These are phyloP conservation scores for Porites lutea DNA, from an alignment of 64 coral and sea anemone species.

Conservation along the genomic window DNA sequence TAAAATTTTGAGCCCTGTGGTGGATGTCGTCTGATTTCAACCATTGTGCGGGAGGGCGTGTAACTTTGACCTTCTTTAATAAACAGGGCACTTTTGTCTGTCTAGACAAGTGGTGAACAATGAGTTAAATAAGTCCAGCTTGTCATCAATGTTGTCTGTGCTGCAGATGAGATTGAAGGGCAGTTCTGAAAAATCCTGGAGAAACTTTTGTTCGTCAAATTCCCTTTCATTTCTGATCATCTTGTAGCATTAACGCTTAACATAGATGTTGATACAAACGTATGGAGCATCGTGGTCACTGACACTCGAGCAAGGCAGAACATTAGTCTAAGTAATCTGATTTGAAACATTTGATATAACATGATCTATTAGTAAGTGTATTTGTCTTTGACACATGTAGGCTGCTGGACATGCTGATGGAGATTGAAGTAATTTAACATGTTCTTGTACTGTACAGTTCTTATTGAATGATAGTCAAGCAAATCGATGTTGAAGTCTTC, in stretches of 20 bases:
- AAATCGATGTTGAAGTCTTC: conserved; percentile 37
- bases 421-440: conserved; percentile 39
- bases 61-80: no score
- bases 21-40: no score
- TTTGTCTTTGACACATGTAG: conserved; percentile 23
- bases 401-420: conserved; percentile 5
- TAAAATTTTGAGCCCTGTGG: no score
- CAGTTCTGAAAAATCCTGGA: conserved; percentile 35
- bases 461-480: conserved; percentile 4
- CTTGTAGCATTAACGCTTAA: conserved; percentile 46
- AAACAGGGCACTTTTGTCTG: background rate
- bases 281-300: conserved; percentile 54
- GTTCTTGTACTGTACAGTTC: conserved; percentile 1
- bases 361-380: conserved; percentile 23
- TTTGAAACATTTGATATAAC: conserved; percentile 43
- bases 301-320: conserved; percentile 31
- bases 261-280: conserved; percentile 28
- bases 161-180: conserved; percentile 34
- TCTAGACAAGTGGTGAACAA: conserved; percentile 31
- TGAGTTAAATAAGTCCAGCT: conserved; percentile 19
- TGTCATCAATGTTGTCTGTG: conserved; percentile 37
- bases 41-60: no score
- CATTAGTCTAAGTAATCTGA: conserved; percentile 2
- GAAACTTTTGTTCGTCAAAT: conserved; percentile 30
- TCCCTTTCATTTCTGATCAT: conserved; percentile 37